Evolutionary conservation across 2,113 vertebrate species (phyloP).

Genomic region (Halichoerus grypus): DNA sequence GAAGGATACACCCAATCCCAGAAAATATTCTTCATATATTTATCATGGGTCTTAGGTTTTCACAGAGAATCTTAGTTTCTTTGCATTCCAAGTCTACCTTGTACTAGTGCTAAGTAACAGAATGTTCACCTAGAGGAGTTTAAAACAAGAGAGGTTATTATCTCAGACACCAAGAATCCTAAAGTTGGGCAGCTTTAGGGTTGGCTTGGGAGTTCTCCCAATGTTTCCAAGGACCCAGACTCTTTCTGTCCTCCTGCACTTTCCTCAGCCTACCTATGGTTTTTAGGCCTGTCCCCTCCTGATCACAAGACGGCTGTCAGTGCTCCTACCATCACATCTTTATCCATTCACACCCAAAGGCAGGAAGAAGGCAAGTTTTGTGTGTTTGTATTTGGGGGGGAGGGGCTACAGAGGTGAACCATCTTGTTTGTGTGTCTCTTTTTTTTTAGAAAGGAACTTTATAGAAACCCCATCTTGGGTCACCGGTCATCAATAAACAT

Average conservation of each 20-base stretch:
- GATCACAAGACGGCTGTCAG: not conserved
- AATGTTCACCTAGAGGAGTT: not conserved
- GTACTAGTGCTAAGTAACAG: not conserved
- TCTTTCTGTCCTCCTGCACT: fast-evolving
- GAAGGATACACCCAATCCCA: not conserved
- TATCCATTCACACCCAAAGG: not conserved
- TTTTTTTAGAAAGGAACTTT: not conserved
- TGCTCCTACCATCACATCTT: not conserved
- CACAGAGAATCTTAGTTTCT: not conserved
- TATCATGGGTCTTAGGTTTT: not conserved
- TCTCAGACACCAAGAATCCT: not conserved
- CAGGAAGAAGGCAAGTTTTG: not conserved
- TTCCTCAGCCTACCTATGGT: not conserved
- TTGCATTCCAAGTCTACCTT: not conserved
- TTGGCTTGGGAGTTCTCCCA: not conserved
- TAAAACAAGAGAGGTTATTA: not conserved
- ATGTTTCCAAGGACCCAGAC: not conserved
- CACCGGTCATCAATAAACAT: not conserved
- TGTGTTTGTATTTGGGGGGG: not conserved
- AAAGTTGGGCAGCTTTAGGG: not conserved
- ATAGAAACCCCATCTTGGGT: not conserved
- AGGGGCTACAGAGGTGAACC: not conserved
- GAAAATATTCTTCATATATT: not conserved
- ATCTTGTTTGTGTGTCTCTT: not conserved
- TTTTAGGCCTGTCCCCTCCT: not conserved